Conservation (phyloP, 2,797 vertebrate genomes). For the Mallotus villosus region DNA sequence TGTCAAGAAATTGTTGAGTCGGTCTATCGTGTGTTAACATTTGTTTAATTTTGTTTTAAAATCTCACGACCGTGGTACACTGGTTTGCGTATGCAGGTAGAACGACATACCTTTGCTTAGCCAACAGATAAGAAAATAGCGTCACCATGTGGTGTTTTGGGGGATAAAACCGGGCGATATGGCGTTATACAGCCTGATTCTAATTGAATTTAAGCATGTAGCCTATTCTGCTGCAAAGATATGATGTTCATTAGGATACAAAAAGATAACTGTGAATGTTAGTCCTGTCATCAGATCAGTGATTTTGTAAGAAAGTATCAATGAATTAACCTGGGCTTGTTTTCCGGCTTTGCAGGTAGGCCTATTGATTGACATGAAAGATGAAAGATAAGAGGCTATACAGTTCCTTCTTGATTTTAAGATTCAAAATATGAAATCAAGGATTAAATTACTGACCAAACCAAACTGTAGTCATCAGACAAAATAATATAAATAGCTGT, state of each 20-base stretch:
- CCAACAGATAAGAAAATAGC: not conserved
- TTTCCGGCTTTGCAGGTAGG: not conserved
- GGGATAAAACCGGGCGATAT: not conserved
- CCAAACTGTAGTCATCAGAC: too few species aligned
- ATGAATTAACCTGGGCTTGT: not conserved
- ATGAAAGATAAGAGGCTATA: too few species aligned
- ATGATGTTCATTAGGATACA: too few species aligned
- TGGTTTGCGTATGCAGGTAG: constrained; percentile 6
- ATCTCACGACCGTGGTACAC: constrained; percentile 57
- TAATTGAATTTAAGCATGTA: too few species aligned
- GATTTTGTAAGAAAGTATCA: not conserved
- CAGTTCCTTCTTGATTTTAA: too few species aligned
- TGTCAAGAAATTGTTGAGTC: constrained; percentile 17
- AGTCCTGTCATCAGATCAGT: not conserved
- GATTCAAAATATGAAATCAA: too few species aligned
- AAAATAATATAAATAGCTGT: too few species aligned
- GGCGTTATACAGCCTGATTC: too few species aligned
- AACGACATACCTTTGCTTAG: constrained; percentile 11
- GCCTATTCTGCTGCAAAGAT: too few species aligned
- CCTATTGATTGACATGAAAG: too few species aligned
- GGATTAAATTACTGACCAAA: too few species aligned
- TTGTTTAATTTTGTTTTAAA: not conserved
- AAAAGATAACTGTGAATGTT: not conserved
- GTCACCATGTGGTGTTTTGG: constrained; percentile 19
- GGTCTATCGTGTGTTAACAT: constrained; percentile 43